Evolutionary conservation across 2,113 vertebrate genomes (phyloP), one percentile per base, ranked within the genome.

Genomic region (Empidonax traillii): DNA sequence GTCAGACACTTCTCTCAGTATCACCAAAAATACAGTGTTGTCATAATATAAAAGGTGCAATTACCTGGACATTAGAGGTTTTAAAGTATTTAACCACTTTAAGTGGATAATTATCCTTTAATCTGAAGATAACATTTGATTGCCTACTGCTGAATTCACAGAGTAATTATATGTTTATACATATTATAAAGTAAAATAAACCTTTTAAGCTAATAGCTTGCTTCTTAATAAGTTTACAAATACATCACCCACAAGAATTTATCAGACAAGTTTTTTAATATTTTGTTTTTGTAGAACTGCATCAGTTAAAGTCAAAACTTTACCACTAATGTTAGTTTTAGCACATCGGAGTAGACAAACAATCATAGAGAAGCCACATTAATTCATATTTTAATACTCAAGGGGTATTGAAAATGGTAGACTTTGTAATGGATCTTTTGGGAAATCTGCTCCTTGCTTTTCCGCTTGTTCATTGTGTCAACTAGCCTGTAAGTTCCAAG

Each of bases 51-150:
- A 90, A 93, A 56, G 44, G 22, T 56, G 72, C 47, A 94, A 94
- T 93, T 94, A 95, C 91, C 87, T 94, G 93, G 90, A 68, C 92
- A 95, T 85, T 90, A 86, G 37, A 59, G 49, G 49, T 80, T 93
- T 80, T 86, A n/a, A 93, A 84, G 75, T 86, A 65, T 94, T 93
- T 94, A 96, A 94, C 86, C 68, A 90, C 83, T 72, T 88, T 88
- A 91, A 93, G 90, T 95, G 56, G 90, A 83, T 96, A 93, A 95
- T 94, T 95, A 96, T 75, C 61, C 68, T 90, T 93, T 96, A 96
- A 96, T 94, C 79, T 96, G 85, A 93, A 95, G 72, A 90, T 83
- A 90, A 33, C 44, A 71, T 88, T 92, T 95, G 94, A 95, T 94
- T 95, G 75, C 94, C 56, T 91, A 13, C 87, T 77, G 80, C 47